A percentile compares a stretch with the other conserved stretches of the same genome.
Evolutionary conservation across 1,140 invertebrate genomes (phyloP).

Genomic region (Drosophila biarmipes): DNA sequence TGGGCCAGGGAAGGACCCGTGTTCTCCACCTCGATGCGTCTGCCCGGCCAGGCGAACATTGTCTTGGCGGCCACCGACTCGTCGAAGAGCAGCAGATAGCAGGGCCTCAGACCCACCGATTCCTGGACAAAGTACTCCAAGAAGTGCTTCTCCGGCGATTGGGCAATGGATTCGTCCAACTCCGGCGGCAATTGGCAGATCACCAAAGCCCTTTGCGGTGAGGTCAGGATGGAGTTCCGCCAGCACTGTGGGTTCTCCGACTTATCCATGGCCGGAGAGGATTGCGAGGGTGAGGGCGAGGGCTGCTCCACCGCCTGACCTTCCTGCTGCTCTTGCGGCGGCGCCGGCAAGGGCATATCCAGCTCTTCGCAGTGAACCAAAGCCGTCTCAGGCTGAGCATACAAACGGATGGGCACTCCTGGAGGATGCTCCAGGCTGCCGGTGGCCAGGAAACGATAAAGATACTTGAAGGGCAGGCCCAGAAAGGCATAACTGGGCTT

Average conservation of each 20-base stretch:
- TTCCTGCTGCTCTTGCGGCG: not conserved
- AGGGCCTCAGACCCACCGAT: not conserved
- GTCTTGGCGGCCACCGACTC: not conserved
- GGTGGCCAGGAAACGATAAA: slow-evolving; percentile 34
- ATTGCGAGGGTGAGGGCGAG: not conserved
- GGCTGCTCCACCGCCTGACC: not conserved
- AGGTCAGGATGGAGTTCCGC: slow-evolving; percentile 14
- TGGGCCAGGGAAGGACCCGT: not conserved
- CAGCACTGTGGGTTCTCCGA: slow-evolving; percentile 2
- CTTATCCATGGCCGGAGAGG: not conserved
- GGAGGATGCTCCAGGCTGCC: slow-evolving; percentile 8
- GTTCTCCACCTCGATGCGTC: not conserved
- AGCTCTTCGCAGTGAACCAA: slow-evolving; percentile 19
- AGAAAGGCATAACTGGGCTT: slow-evolving; percentile 16
- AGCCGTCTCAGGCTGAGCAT: slow-evolving; percentile 19
- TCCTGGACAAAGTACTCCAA: slow-evolving; percentile 17
- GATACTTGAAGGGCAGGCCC: slow-evolving; percentile 18
- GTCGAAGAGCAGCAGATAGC: slow-evolving; percentile 17
- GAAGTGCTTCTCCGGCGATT: slow-evolving; percentile 7
- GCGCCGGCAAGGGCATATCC: not conserved
- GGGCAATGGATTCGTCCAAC: slow-evolving; percentile 8
- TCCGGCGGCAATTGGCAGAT: slow-evolving; percentile 31
- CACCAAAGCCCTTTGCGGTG: slow-evolving; percentile 22
- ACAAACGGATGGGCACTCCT: slow-evolving; percentile 15
- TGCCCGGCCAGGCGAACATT: slow-evolving; percentile 14